Base-by-base conservation (phyloP, 2,797 vertebrate species). In the Peromyscus aztecus region DNA sequence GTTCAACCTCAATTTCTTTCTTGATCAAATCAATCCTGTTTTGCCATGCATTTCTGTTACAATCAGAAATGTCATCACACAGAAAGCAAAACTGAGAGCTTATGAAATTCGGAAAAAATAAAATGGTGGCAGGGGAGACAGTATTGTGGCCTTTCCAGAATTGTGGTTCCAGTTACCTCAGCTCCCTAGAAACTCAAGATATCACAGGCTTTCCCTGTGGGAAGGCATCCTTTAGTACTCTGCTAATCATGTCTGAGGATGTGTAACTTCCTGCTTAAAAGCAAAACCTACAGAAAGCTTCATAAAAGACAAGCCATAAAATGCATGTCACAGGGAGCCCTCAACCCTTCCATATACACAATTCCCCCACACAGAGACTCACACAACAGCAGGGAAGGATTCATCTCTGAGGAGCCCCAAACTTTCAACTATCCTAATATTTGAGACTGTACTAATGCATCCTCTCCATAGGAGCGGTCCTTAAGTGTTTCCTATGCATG, bases 351-450 rank as follows among this genome's bases (percentile, higher is more conserved):
- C 7, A 52, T 29, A 77, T 29, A 94, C 0, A 86, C 49, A 94
- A 76, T 73, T 31, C 29, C 65, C 43, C 75, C 27, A 78, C 21
- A 81, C 10, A 69, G 0, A 86, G 59, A 94, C 57, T 73, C 31
- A 78, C 85, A 76, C 57, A 90, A 67, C 0, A 57, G 14, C 16
- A 65, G 61, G 88, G 2, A 94, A 94, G 29, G 86, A 46, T 10
- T 69, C 43, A 57, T 14, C 34, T 31, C 63, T 61, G 0, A 91
- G 24, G 80, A 96, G 88, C 75, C 67, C 31, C 49, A 84, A 92
- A 94, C 59, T 23, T 87, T 40, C 69, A 89, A 63, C 92, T 89
- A 14, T 65, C 92, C 92, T 92, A 57, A 40, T 87, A 95, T 21
- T 14, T 91, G 78, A 52, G 43, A 75, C 63, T 83, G 4, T n/a